Evolutionary conservation across 2,888 invertebrate genomes (phyloP).

Genomic region (Zaprionus obscuricornis): DNA sequence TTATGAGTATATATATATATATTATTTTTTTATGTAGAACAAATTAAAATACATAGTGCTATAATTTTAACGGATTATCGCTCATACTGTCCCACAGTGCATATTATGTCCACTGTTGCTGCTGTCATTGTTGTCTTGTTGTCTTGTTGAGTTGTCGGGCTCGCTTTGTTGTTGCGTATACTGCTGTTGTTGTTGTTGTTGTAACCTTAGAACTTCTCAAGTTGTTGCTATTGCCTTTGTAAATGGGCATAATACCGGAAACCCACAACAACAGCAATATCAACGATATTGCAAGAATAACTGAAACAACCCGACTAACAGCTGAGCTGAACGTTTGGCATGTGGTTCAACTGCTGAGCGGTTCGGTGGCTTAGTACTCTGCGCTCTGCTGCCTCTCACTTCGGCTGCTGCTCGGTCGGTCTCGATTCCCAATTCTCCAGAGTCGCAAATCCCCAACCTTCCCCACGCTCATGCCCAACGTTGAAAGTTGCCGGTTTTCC

Average conservation of each 20-base stretch:
- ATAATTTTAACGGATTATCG: too few species aligned
- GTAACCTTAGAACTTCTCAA: conserved; percentile 71
- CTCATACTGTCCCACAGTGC: conserved; percentile 23
- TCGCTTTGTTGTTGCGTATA: too few species aligned
- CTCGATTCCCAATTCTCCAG: conserved; percentile 2
- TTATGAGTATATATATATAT: not conserved
- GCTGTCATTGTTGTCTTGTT: conserved; percentile 57
- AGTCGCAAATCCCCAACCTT: not conserved
- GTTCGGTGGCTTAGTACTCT: conserved; percentile 37
- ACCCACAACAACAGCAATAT: conserved; percentile 63
- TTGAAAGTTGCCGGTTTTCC: too few species aligned
- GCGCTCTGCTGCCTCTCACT: conserved; percentile 62
- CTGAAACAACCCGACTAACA: conserved; percentile 50
- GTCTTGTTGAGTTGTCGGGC: conserved; percentile 54
- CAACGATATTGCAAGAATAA: conserved; percentile 28
- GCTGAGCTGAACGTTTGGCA: conserved; percentile 72
- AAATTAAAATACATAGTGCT: too few species aligned
- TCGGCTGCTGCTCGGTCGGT: conserved; percentile 24
- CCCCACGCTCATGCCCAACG: not conserved
- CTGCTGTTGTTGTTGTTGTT: conserved; percentile 34
- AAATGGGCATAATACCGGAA: conserved; percentile 79
- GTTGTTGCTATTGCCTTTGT: conserved; percentile 68
- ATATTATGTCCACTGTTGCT: conserved; percentile 40
- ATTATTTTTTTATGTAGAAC: not conserved
- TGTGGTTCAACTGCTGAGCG: conserved; percentile 46